Evolutionary conservation across 2,797 vertebrate genomes (phyloP).

Genomic region (Scomberomorus guttatus): DNA sequence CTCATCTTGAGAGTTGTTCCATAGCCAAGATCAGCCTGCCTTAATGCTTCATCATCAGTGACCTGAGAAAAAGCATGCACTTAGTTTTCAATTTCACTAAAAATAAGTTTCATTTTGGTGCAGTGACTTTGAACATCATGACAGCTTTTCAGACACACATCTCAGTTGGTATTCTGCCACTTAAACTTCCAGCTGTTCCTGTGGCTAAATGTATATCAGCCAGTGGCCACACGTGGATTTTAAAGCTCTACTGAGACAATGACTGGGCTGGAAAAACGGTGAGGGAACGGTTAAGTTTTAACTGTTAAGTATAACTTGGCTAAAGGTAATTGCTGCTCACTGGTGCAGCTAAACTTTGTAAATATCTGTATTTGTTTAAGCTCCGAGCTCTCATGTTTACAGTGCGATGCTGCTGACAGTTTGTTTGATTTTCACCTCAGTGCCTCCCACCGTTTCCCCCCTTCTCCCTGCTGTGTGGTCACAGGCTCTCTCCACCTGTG

Average conservation of each 20-base stretch:
- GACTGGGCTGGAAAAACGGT: not conserved
- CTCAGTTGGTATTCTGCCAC: not conserved
- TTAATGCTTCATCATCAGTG: constrained; percentile 8
- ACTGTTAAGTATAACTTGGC: constrained; percentile 13
- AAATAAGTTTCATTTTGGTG: not conserved
- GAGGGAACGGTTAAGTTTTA: not conserved
- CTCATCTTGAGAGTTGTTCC: constrained; percentile 18
- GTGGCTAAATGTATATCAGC: not conserved
- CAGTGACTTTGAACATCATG: constrained; percentile 9
- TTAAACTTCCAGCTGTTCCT: not conserved
- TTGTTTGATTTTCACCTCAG: constrained; percentile 80
- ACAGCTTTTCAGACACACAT: constrained; percentile 9
- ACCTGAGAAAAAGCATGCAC: not conserved
- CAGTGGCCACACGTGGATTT: constrained; percentile 8
- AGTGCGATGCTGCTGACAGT: constrained; percentile 62
- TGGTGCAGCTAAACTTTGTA: constrained; percentile 54
- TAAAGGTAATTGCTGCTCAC: constrained; percentile 35
- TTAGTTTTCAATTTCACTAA: not conserved
- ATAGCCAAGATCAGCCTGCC: constrained; percentile 1
- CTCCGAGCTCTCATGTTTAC: constrained; percentile 59
- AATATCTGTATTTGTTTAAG: constrained; percentile 65
- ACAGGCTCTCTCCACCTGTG: constrained; percentile 72
- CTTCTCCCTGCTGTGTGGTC: constrained; percentile 56
- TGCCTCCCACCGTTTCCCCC: constrained; percentile 34
- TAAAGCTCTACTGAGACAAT: not conserved